Evolutionary conservation across 1,140 invertebrate genomes (phyloP), one percentile per base, ranked within the genome.

Genomic region (Drosophila lacertosa): DNA sequence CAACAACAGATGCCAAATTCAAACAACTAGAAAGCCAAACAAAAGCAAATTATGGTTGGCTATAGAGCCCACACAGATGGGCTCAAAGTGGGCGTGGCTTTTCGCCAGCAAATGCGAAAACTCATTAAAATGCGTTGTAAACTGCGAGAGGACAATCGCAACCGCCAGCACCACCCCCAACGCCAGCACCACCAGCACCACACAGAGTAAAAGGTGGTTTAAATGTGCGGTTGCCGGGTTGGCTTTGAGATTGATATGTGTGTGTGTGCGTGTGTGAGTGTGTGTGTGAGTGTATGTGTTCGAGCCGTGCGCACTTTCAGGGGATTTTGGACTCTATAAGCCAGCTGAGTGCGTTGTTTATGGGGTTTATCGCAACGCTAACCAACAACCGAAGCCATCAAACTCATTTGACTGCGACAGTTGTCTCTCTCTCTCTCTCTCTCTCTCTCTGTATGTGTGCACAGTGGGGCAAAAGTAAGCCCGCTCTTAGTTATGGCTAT

Each of bases 41-140:
- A 63, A 69, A 63, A 55, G 48, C 59, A 69, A 69, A 69, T 63
- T 69, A 69, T 69, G 66, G 66, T 33, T 47, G 24, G 42, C 48
- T 63, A 15, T 44, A 32, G 22, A 60, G 24, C 47, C 58, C 65
- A 68, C 65, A 68, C 58, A 63, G 59, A 54, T 54, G 48, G 59
- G 48, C 50, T n/a, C n/a, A n/a, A n/a, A 45, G 9, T 26, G 44
- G 44, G 44, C 22, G 44, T 40, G 15, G 40, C 16, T 16, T 16
- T 48, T 20, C 40, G 44, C 42, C 48, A 63, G 51, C 33, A 40
- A 40, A 55, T 63, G 55, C 48, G 22, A 69, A 59, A 64, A 68
- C 57, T 68, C 65, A 69, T 69, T 69, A 69, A 69, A 64, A 69
- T 64, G 59, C 48, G 59, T 32, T 63, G 66, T 55, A 55, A 69